phyloP scores from a whole-genome alignment of 1,140 invertebrate genomes.

The Helicorthomorpha holstii region DNA sequence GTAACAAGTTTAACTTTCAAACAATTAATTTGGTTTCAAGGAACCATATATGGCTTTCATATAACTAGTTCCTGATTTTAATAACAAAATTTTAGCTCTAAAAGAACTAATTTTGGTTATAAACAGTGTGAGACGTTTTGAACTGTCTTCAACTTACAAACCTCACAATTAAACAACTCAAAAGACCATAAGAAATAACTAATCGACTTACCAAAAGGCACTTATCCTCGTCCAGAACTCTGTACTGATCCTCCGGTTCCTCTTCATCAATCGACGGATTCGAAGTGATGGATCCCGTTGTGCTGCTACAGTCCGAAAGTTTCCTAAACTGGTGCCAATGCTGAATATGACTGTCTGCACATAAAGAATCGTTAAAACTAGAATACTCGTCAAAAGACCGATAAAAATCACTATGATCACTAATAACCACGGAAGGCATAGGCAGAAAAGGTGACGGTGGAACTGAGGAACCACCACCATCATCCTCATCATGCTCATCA shows the following conservation, averaged over 20 bases:
- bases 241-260: neutral
- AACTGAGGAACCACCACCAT: no score
- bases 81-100: no score
- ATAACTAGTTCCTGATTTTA: no score
- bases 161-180: no score
- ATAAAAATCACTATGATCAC: conserved; percentile 50
- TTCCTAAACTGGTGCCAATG: neutral
- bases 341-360: neutral
- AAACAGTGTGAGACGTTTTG: no score
- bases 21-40: no score
- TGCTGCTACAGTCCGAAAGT: neutral
- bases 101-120: no score
- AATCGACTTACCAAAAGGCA: neutral
- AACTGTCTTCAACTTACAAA: no score
- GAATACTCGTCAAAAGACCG: neutral
- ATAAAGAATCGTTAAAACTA: neutral
- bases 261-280: neutral
- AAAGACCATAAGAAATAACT: neutral
- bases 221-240: neutral
- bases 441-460: neutral
- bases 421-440: conserved; percentile 63
- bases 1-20: no score
- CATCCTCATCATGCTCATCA: neutral
- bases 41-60: no score
- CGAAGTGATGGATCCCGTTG: neutral